Percentiles rank a stretch among this genome's conserved stretches.
Evolutionary conservation across 2,888 invertebrate species (phyloP).

Genomic region (Calameuta idolon): DNA sequence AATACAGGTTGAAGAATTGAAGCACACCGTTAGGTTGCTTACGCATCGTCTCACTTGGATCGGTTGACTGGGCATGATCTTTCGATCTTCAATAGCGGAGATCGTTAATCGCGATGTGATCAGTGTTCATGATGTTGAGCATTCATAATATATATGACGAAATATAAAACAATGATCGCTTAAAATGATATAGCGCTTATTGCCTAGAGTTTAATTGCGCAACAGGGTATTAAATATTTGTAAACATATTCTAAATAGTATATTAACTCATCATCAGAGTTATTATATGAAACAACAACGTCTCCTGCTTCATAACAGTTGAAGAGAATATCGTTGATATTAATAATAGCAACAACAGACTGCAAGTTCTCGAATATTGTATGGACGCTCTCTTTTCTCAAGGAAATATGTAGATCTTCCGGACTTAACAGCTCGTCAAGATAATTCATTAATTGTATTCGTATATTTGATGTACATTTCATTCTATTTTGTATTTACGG

Average conservation of each 20-base stretch:
- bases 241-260: neutral
- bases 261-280: neutral
- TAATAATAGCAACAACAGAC: neutral
- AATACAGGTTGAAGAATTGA: neutral
- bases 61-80: slow-evolving; percentile 2
- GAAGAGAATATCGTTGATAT: neutral
- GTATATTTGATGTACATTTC: neutral
- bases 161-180: neutral
- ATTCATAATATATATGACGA: neutral
- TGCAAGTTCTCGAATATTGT: neutral
- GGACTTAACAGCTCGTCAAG: neutral
- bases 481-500: neutral
- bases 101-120: neutral
- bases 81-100: neutral
- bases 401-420: neutral
- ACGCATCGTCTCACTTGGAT: slow-evolving; percentile 10
- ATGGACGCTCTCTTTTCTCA: neutral
- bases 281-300: neutral
- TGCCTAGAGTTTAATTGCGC: neutral
- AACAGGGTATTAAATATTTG: neutral
- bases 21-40: slow-evolving; percentile 21
- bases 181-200: neutral
- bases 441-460: neutral
- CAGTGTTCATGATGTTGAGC: neutral
- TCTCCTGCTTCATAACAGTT: slow-evolving; percentile 2